Evolutionary conservation across 2,797 vertebrate genomes (phyloP).

Genomic region (Intellagama lesueurii): DNA sequence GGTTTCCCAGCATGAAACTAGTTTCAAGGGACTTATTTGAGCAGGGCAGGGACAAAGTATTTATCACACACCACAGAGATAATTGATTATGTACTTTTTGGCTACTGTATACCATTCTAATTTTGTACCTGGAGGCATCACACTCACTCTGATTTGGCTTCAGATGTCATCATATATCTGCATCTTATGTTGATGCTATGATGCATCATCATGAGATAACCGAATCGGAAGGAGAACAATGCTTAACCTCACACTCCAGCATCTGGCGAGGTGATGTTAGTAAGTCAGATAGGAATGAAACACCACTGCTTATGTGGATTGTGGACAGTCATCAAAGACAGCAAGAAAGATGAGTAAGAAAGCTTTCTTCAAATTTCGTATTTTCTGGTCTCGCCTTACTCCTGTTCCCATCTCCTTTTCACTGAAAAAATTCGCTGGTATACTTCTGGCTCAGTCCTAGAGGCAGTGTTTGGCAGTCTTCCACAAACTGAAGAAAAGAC

Average conservation of each 20-base stretch:
- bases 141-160: background rate
- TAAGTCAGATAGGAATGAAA: background rate
- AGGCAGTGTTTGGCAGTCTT: background rate
- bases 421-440: background rate
- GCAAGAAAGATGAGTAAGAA: background rate
- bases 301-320: background rate
- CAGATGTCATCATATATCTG: background rate
- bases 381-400: background rate
- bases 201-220: background rate
- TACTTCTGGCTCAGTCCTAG: background rate
- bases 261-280: background rate
- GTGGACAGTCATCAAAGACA: background rate
- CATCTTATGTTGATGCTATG: background rate
- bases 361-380: background rate
- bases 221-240: background rate
- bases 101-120: background rate
- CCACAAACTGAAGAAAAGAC: background rate
- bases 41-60: background rate
- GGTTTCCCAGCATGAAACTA: background rate
- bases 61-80: background rate
- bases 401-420: background rate
- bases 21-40: background rate
- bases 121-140: background rate
- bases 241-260: background rate
- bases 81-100: no score